phyloP scores from a whole-genome alignment of 1,140 invertebrate genomes.

The Drosophila santomea region DNA sequence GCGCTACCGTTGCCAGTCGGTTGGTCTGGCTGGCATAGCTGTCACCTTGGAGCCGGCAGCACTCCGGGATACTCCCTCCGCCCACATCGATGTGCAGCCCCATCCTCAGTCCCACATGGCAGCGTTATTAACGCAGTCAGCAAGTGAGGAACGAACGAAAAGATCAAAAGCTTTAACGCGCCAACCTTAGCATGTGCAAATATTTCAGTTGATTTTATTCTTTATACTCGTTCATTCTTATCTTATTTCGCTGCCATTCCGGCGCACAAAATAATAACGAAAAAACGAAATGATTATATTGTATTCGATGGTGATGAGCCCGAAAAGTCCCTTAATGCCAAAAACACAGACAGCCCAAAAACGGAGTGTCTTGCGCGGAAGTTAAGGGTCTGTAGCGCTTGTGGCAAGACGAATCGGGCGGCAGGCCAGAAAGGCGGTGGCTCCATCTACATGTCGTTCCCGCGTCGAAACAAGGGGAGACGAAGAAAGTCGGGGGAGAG shows the following conservation, averaged over 20 bases:
- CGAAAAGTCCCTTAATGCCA: conserved; percentile 68
- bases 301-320: conserved; percentile 53
- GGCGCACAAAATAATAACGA: conserved; percentile 52
- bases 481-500: no score
- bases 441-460: no score
- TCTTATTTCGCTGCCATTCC: conserved; percentile 39
- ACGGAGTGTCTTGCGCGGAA: conserved; percentile 9
- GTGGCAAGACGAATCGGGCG: no score
- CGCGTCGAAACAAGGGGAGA: no score
- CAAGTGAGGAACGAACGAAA: conserved; percentile 58
- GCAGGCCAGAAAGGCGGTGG: no score
- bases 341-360: conserved; percentile 31
- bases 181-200: conserved; percentile 72
- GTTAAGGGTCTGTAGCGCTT: no score
- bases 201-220: conserved; percentile 80
- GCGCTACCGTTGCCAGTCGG: conserved; percentile 39
- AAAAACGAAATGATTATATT: conserved; percentile 51
- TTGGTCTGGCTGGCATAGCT: conserved; percentile 51
- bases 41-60: conserved; percentile 62
- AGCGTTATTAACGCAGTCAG: conserved; percentile 76
- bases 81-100: not conserved
- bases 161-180: conserved; percentile 76
- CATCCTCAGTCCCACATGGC: conserved; percentile 21
- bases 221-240: conserved; percentile 23
- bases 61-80: conserved; percentile 7